These are phyloP conservation scores for Hippolais icterina DNA, from an alignment of 2,113 vertebrate species.

Conservation along the genomic window DNA sequence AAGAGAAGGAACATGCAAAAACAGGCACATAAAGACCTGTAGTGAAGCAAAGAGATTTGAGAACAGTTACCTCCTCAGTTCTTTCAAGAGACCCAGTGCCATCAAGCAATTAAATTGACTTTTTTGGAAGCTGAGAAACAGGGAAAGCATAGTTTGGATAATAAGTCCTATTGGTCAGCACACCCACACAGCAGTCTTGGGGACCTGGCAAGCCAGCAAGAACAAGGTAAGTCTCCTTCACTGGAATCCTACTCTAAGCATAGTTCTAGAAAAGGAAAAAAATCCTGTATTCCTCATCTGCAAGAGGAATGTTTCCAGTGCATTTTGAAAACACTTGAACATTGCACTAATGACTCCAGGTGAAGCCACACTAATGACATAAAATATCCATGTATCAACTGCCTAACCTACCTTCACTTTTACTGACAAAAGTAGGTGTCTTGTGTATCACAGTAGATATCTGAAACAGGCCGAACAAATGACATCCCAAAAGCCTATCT, in stretches of 20 bases:
- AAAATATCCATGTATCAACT: not conserved
- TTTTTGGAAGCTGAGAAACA: not conserved
- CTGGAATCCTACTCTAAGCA: not conserved
- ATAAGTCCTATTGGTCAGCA: not conserved
- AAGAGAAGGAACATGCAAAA: not conserved
- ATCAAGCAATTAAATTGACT: not conserved
- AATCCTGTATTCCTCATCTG: not conserved
- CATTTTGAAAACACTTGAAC: not conserved
- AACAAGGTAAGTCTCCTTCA: not conserved
- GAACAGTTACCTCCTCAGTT: not conserved
- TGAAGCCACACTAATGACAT: not conserved
- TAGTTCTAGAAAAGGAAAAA: not conserved
- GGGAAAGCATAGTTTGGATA: not conserved
- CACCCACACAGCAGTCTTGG: not conserved
- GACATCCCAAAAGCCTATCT: not conserved
- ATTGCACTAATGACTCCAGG: not conserved
- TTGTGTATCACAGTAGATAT: rapidly evolving
- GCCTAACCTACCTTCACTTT: rapidly evolving
- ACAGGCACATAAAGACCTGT: not conserved
- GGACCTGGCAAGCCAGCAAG: not conserved
- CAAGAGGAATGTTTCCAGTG: not conserved
- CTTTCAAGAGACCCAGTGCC: not conserved
- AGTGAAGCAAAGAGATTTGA: not conserved
- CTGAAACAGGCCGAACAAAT: not conserved
- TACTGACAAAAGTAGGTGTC: not conserved